Evolutionary conservation across 2,113 vertebrate species (phyloP), one percentile per base, ranked within the genome.

Genomic region (Cyphomyrus plagiostoma): DNA sequence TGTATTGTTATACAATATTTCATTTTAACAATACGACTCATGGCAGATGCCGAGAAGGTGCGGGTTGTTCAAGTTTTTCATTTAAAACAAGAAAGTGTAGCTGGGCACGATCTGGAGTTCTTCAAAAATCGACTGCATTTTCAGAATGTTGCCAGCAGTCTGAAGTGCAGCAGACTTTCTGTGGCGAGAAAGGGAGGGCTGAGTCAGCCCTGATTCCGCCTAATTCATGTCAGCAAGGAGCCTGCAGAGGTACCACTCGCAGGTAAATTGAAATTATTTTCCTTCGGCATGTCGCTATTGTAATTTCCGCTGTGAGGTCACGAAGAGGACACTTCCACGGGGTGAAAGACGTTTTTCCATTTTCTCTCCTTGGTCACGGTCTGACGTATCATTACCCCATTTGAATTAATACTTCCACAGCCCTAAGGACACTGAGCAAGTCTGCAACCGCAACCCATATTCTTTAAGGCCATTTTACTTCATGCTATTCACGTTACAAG

Each of bases 231-330:
- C 30, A 80, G 74, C 35, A 19, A 80, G 74, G 35, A 80, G 4
- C 74, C 30, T 8, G 74, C 42, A 91, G 86, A 88, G 89, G 90
- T 95, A 93, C 92, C 92, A 93, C 94, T 93, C 93, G 92, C 89
- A 94, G 92, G 91, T 93, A 94, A 94, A 95, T 93, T 94, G 93
- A 94, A 94, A 94, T 92, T 92, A 93, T 95, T 94, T 94, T 93
- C 93, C 91, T 93, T 92, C 86, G 91, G 93, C 89, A 92, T 91
- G 86, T 90, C 88, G 82, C 91, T 92, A 91, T 95, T 93, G 93
- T 93, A 94, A 94, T 93, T 93, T 92, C 91, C 92, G 92, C 94
- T 92, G 91, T 92, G 93, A 93, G 95, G 95, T 95, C 93, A 94
- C 89, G 62, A 92, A 94, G 91, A 93, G 95, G 93, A 94, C 94